Evolutionary conservation across 2,888 invertebrate genomes (phyloP), one percentile per base, ranked within the genome.

Genomic region (Pedicia rivosa): DNA sequence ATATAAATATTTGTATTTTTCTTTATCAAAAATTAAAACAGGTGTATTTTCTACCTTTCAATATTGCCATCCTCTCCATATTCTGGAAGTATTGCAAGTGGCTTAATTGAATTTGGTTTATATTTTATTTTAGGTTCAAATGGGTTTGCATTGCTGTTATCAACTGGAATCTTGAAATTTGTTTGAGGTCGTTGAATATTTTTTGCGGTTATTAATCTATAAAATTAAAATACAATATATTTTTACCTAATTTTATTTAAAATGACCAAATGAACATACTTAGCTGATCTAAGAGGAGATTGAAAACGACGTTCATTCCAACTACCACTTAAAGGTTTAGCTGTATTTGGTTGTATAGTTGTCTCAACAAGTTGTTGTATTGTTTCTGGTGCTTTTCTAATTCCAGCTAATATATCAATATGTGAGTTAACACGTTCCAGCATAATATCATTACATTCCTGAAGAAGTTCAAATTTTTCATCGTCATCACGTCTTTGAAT

Each of bases 91-190:
- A 87, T 59, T 1, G 81, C 74, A 8, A 90, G 62, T 0, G 91
- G 87, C 51, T 79, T 82, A 9, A 86, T 53, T 6, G 81, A 78
- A 63, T 95, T 86, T 0, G 90, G 92, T 55, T 95, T 95, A 19
- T 81, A 75, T 34, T 70, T 78, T 34, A 95, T 74, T 48, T 73
- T 70, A 0, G 94, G 94, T 35, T 75, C 65, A 73, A 92, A 95
- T 2, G 90, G 74, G 36, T 62, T 67, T 5, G 57, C 56, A 3
- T 68, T 59, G 3, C 75, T 73, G 53, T 95, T 95, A 53, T 92
- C 86, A 20, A 92, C 72, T 45, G 78, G 73, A 45, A 82, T 81
- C 51, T 78, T 79, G 53, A 94, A 95, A 44, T 69, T 70, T 13
- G 80, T 59, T 57, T 95, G 95, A 1, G 94, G 92, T 37, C 87